phyloP scores from a whole-genome alignment of 2,113 vertebrate species.

The Petromus typicus region DNA sequence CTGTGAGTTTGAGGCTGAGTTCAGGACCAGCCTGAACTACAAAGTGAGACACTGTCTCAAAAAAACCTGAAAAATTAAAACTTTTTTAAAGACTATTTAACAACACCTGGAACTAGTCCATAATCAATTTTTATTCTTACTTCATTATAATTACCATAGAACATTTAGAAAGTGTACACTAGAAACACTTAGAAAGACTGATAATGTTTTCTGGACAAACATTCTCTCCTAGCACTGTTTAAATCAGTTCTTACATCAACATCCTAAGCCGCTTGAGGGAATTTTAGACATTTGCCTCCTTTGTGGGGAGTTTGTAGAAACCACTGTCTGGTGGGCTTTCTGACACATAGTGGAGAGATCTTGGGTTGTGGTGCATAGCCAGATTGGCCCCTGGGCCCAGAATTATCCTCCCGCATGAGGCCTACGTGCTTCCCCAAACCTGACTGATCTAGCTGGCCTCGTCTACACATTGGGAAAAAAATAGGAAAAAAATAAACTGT shows the following conservation, averaged over 20 bases:
- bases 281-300: background rate
- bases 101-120: conserved; percentile 44
- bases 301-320: background rate
- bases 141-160: background rate
- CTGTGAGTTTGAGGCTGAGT: too few relatives aligned
- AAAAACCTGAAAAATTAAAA: too few relatives aligned
- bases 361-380: rapidly evolving
- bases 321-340: background rate
- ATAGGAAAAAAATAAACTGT: background rate
- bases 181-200: background rate
- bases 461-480: background rate
- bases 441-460: background rate
- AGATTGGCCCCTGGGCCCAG: background rate
- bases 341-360: background rate
- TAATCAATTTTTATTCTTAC: background rate
- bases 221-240: conserved; percentile 23
- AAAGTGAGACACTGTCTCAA: too few relatives aligned
- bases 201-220: conserved; percentile 11
- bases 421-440: background rate
- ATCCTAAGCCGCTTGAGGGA: background rate
- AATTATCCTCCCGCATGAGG: rapidly evolving
- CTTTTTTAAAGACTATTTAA: too few relatives aligned
- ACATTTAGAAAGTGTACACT: background rate
- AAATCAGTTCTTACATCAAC: background rate
- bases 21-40: too few relatives aligned